These are phyloP conservation scores for Hippocampus barbouri DNA, from an alignment of 2,113 vertebrate genomes.

Conservation along the genomic window DNA sequence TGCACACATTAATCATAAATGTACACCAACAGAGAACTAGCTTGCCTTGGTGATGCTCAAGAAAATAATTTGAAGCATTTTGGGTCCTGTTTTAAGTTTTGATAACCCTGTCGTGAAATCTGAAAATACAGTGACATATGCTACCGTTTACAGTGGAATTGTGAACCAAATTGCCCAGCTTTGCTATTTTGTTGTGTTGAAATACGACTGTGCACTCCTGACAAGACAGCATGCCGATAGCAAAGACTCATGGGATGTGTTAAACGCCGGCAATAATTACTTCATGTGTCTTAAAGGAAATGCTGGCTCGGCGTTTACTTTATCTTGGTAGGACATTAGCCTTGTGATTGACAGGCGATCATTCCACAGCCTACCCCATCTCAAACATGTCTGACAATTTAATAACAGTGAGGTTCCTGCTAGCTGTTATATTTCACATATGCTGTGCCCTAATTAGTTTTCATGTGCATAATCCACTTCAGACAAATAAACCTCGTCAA, in stretches of 20 bases:
- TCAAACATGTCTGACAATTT: constrained; percentile 4
- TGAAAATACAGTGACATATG: not conserved
- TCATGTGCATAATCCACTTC: no score
- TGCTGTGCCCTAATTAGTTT: no score
- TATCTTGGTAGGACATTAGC: constrained; percentile 12
- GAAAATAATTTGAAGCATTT: not conserved
- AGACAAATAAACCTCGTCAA: no score
- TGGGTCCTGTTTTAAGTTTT: not conserved
- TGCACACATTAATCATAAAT: not conserved
- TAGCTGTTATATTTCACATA: no score
- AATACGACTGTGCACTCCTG: not conserved
- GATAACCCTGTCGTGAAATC: not conserved
- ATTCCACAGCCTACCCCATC: not conserved
- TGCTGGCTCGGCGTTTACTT: not conserved
- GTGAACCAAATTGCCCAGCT: not conserved
- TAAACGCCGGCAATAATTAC: not conserved
- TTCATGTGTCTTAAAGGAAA: not conserved
- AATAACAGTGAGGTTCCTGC: constrained; percentile 7
- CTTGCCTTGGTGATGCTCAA: not conserved
- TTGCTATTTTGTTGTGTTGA: constrained; percentile 9
- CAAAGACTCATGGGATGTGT: constrained; percentile 2
- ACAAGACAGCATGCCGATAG: not conserved
- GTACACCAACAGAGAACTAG: not conserved
- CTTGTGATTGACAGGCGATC: not conserved
- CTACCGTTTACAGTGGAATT: not conserved